phyloP scores from a whole-genome alignment of 2,797 vertebrate species.

The Paramormyrops hopkinsi region DNA sequence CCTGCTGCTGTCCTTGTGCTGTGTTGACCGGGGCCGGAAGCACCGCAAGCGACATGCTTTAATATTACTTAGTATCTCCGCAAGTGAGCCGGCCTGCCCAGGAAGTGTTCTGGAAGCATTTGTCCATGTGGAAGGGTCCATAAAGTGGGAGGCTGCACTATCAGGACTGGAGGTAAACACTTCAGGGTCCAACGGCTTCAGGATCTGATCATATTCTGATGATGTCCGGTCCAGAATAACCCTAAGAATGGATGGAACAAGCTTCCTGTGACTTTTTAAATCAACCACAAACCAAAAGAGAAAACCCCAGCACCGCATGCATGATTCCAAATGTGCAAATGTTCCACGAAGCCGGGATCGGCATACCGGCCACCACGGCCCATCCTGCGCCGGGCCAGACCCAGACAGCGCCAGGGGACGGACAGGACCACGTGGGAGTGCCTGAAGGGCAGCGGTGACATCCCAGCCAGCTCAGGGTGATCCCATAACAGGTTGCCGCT shows the following conservation, averaged over 20 bases:
- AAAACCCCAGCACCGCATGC: neutral
- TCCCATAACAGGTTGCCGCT: constrained; percentile 50
- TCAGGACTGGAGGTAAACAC: constrained; percentile 63
- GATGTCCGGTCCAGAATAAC: constrained; percentile 80
- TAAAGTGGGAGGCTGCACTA: constrained; percentile 64
- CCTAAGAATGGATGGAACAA: constrained; percentile 47
- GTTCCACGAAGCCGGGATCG: neutral
- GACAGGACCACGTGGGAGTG: constrained; percentile 81
- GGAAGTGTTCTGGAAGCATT: constrained; percentile 73
- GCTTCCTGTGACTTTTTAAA: neutral
- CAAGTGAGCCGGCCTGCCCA: constrained; percentile 73
- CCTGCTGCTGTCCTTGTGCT: constrained; percentile 62
- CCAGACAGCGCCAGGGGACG: constrained; percentile 73
- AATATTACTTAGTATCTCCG: constrained; percentile 83
- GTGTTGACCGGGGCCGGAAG: constrained; percentile 75
- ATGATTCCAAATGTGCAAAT: neutral
- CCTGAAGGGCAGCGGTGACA: constrained; percentile 67
- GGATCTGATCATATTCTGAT: constrained; percentile 67
- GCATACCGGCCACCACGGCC: constrained; percentile 83
- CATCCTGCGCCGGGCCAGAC: constrained; percentile 74
- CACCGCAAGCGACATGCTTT: constrained; percentile 81
- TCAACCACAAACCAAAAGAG: neutral
- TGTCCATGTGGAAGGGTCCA: constrained; percentile 68
- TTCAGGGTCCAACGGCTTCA: constrained; percentile 77
- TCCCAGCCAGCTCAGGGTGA: constrained; percentile 59